Evolutionary conservation across 1,140 invertebrate genomes (phyloP).

Genomic region (Stegodyphus dumicola): DNA sequence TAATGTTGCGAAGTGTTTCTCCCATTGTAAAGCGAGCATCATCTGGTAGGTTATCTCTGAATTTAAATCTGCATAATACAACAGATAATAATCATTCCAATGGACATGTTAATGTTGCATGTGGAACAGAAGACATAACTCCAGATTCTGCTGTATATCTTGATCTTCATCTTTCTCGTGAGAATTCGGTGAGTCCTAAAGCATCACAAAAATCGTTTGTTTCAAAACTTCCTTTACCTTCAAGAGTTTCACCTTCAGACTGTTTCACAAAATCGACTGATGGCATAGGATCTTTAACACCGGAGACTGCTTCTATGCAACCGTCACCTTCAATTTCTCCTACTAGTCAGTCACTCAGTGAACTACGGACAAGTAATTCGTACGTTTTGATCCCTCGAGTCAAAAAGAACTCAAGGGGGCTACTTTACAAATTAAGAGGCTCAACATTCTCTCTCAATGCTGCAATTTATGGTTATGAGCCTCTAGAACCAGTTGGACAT

Average conservation of each 20-base stretch:
- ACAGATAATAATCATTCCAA: conserved; percentile 13
- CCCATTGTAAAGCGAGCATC: conserved; percentile 56
- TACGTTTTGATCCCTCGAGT: conserved; percentile 16
- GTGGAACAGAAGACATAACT: conserved; percentile 63
- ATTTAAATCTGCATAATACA: conserved; percentile 53
- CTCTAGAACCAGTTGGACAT: conserved; percentile 25
- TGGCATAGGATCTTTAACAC: conserved; percentile 9
- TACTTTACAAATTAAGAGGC: conserved; percentile 50
- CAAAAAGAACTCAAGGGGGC: conserved; percentile 33
- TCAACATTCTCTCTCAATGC: conserved; percentile 61
- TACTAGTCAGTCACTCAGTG: conserved; percentile 59
- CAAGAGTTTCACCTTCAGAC: neutral
- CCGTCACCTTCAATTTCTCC: conserved; percentile 20
- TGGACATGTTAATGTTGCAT: conserved; percentile 49
- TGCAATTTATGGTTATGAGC: conserved; percentile 60
- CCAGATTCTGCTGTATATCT: conserved; percentile 64
- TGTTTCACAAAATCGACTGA: conserved; percentile 36
- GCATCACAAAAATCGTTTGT: neutral
- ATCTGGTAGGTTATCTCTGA: conserved; percentile 42
- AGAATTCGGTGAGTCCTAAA: conserved; percentile 10
- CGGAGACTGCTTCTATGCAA: conserved; percentile 6
- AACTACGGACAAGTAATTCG: conserved; percentile 37
- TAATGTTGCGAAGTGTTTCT: conserved; percentile 59
- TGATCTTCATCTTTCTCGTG: conserved; percentile 59
- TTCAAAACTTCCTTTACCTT: conserved; percentile 3